Base-by-base conservation (phyloP, 2,888 invertebrate genomes). In the Xestobium rufovillosum region DNA sequence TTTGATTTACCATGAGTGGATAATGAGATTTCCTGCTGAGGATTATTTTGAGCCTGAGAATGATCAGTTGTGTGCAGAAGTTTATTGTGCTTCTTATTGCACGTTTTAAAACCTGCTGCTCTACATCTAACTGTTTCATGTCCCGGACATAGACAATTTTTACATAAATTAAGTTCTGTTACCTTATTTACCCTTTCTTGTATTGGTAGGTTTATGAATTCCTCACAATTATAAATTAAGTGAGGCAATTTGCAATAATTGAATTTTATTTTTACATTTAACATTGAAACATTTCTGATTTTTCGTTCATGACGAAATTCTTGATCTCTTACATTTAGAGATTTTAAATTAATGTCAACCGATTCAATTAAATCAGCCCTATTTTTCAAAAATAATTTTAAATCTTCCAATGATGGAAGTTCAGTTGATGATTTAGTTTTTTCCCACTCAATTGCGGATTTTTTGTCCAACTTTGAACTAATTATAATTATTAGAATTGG, bases 371-470 rank as follows among this genome's bases (percentile, higher is more conserved):
- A 27, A 10, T 27, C 11, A 9, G 27, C 27, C 10, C 10, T 27
- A 9, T 10, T 10, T 6, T 11, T 4, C 3, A 33, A 10, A 10
- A 27, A 33, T 15, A 6, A 11, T 13, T 27, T 26, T 14, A 38
- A n/a, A 3, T 34, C 23, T n/a, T 29, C 15, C 12, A 30, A 15
- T 14, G 26, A 34, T 3, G 34, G 30, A 13, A 10, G 2, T 10
- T 19, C 28, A 8, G 17, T 15, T 2, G 3, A 6, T 3, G 9
- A 28, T n/a, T 13, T 38, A 2, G 2, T 9, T 2, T 35, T 13
- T 26, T 39, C 30, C 39, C 39, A 39, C 11, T 35, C 31, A 12
- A 25, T 8, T 1, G 10, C 9, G 12, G 39, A 28, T 29, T 3
- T 13, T 17, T 26, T 6, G 19, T 39, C 30, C 26, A 39, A 26